phyloP scores from a whole-genome alignment of 2,888 invertebrate genomes.

The Caenorhabditis auriculariae region DNA sequence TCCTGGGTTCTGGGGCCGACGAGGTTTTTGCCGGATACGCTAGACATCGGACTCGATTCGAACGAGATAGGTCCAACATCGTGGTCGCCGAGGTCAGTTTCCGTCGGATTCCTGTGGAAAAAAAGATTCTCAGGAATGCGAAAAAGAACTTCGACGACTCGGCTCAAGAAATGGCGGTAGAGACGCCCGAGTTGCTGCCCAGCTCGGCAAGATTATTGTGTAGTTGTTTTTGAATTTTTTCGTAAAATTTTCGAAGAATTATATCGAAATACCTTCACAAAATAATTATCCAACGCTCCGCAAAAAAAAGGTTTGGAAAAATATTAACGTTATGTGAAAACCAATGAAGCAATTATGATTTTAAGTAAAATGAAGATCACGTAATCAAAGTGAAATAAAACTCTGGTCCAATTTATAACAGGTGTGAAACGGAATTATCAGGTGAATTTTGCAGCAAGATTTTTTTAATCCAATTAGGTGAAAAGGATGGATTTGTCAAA shows the following conservation, averaged over 20 bases:
- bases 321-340: no score
- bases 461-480: no score
- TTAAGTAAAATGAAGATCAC: no score
- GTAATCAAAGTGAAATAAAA: no score
- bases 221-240: slow-evolving; percentile 14
- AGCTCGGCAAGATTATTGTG: slow-evolving; percentile 72
- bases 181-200: slow-evolving; percentile 85
- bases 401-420: no score
- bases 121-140: slow-evolving; percentile 67
- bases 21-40: slow-evolving; percentile 93
- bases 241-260: no score
- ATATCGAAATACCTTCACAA: no score
- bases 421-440: no score
- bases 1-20: slow-evolving; percentile 93
- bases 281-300: no score
- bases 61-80: slow-evolving; percentile 18
- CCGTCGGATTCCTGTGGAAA: slow-evolving; percentile 68
- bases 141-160: slow-evolving; percentile 81
- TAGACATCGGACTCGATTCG: slow-evolving; percentile 77
- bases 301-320: neutral
- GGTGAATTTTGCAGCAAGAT: no score
- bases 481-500: no score
- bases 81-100: slow-evolving; percentile 15
- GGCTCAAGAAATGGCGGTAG: slow-evolving; percentile 87
- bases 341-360: no score